Conservation (phyloP, 2,888 invertebrate species). For the Busseola fusca region DNA sequence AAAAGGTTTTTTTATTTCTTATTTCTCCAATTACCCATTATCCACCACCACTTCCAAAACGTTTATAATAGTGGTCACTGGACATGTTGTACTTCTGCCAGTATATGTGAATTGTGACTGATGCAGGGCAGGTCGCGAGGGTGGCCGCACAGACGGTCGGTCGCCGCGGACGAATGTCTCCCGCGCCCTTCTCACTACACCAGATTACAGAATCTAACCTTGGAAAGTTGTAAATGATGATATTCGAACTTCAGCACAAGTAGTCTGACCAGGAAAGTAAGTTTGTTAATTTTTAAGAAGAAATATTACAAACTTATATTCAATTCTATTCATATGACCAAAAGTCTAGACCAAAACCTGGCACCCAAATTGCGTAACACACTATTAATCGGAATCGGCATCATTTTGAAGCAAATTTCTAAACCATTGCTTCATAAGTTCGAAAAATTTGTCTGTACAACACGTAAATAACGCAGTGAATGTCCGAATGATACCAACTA, state of each 20-base stretch:
- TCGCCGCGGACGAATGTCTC: slow-evolving; percentile 64
- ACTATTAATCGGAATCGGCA: too few species aligned
- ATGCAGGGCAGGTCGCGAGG: slow-evolving; percentile 64
- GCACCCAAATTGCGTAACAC: too few species aligned
- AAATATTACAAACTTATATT: not conserved
- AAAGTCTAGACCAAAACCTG: not conserved
- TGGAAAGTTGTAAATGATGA: not conserved
- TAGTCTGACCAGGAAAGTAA: not conserved
- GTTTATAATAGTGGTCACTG: not conserved
- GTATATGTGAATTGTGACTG: slow-evolving; percentile 31
- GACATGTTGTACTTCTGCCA: slow-evolving; percentile 34
- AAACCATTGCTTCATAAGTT: too few species aligned
- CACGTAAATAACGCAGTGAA: too few species aligned
- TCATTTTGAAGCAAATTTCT: too few species aligned
- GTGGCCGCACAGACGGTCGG: slow-evolving; percentile 71
- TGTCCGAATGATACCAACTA: too few species aligned
- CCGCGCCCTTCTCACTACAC: slow-evolving; percentile 37
- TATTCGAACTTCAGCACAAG: not conserved
- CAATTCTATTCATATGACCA: not conserved
- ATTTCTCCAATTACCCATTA: not conserved
- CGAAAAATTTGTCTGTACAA: too few species aligned
- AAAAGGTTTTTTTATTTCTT: not conserved
- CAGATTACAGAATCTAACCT: slow-evolving; percentile 33
- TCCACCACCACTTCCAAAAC: not conserved
- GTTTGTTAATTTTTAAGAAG: not conserved